phyloP scores from a whole-genome alignment of 2,113 vertebrate species.

The human region DNA sequence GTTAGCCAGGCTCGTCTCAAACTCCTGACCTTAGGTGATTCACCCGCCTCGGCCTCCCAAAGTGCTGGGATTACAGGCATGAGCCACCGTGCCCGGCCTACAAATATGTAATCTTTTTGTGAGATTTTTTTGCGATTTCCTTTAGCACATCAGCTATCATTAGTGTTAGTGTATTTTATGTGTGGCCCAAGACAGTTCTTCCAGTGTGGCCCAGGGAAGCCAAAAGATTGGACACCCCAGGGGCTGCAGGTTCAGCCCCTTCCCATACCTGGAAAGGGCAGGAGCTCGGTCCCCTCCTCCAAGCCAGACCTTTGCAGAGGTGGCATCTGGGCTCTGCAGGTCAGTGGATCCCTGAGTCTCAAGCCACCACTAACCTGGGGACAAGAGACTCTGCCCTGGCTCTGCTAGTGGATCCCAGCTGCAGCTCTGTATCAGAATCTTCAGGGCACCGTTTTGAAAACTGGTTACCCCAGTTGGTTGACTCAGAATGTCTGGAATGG shows the following conservation, averaged over 20 bases:
- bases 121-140: too few relatives aligned
- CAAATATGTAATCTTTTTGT: too few relatives aligned
- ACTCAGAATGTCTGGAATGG: neutral
- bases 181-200: too few relatives aligned
- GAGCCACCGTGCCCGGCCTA: too few relatives aligned
- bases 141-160: too few relatives aligned
- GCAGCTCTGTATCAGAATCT: neutral
- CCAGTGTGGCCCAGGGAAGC: too few relatives aligned
- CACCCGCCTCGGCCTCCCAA: too few relatives aligned
- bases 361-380: neutral
- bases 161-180: too few relatives aligned
- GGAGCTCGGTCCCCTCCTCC: neutral
- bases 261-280: neutral
- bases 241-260: neutral
- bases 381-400: neutral
- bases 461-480: neutral
- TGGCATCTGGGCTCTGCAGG: neutral
- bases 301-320: neutral
- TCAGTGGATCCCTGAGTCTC: neutral
- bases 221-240: too few relatives aligned
- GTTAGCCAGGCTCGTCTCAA: too few relatives aligned
- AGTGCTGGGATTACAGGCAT: too few relatives aligned
- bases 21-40: too few relatives aligned
- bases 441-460: neutral
- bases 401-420: neutral